These are phyloP conservation scores for Gavia stellata DNA, from an alignment of 2,113 vertebrate species.

Conservation along the genomic window DNA sequence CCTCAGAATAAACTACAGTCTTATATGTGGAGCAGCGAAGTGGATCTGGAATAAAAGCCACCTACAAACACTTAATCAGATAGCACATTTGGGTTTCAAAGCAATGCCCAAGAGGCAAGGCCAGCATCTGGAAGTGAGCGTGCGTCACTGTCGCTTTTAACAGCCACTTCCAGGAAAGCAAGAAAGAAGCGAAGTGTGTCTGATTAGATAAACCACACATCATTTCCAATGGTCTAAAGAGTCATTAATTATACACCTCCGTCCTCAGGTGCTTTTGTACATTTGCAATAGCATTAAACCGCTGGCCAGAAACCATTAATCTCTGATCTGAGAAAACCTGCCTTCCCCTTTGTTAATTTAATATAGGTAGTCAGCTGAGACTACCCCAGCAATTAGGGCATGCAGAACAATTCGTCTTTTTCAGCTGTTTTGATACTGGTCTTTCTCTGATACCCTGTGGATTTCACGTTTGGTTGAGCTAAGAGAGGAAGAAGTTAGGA, in stretches of 20 bases:
- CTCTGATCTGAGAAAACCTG: neutral
- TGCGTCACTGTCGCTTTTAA: neutral
- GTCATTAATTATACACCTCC: constrained; percentile 26
- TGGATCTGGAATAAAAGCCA: neutral
- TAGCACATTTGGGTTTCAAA: neutral
- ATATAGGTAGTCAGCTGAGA: neutral
- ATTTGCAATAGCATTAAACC: neutral
- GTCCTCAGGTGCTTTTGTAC: constrained; percentile 16
- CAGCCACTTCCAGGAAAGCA: neutral
- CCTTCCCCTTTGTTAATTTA: neutral
- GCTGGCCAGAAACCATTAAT: neutral
- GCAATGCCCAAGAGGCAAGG: neutral
- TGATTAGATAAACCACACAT: constrained; percentile 10
- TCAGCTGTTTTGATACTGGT: neutral
- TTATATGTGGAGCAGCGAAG: neutral
- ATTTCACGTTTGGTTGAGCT: neutral
- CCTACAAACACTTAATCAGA: neutral
- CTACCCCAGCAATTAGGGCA: neutral
- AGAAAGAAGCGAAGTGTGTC: neutral
- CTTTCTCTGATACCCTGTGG: neutral
- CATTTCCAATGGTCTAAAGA: neutral
- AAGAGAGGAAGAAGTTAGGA: neutral
- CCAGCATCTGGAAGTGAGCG: neutral
- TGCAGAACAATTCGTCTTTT: neutral
- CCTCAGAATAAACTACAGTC: neutral